Percentiles rank a stretch among this genome's conserved stretches.
Conservation (phyloP, 2,888 invertebrate genomes). For the Drosophila merina region DNA sequence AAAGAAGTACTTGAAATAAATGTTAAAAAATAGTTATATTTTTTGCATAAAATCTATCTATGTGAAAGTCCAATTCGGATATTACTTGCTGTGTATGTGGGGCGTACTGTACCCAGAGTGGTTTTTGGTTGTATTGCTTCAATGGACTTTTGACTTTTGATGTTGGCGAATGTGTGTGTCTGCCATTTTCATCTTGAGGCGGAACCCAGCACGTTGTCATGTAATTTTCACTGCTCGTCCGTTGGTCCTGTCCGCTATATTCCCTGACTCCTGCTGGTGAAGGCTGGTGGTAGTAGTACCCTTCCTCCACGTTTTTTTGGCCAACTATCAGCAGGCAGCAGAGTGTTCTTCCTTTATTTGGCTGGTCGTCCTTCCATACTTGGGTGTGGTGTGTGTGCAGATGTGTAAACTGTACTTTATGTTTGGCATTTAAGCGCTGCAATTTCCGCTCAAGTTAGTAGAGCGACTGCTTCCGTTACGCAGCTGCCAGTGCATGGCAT, state of each 20-base stretch:
- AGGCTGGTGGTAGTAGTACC: background rate
- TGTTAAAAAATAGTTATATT: background rate
- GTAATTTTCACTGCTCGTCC: constrained; percentile 58
- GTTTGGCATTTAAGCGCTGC: constrained; percentile 79
- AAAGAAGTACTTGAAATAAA: background rate
- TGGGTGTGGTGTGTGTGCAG: constrained; percentile 15
- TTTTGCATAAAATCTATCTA: no score
- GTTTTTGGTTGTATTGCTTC: constrained; percentile 35
- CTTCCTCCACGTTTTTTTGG: constrained; percentile 32
- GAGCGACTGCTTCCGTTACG: constrained; percentile 68
- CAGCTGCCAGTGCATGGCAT: constrained; percentile 62
- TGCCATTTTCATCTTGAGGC: constrained; percentile 50
- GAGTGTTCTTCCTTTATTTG: constrained; percentile 41
- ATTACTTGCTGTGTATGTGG: no score
- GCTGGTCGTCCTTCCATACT: constrained; percentile 1
- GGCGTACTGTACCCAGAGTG: no score
- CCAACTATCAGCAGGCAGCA: constrained; percentile 47
- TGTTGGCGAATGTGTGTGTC: constrained; percentile 21
- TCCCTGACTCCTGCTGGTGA: constrained; percentile 17
- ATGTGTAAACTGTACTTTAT: constrained; percentile 65
- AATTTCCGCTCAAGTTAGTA: constrained; percentile 79
- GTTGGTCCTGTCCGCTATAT: constrained; percentile 28
- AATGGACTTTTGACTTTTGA: constrained; percentile 64
- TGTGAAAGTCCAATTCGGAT: no score
- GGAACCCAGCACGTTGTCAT: constrained; percentile 61